phyloP scores from a whole-genome alignment of 2,113 vertebrate genomes.

The Sporophila hypoxantha region DNA sequence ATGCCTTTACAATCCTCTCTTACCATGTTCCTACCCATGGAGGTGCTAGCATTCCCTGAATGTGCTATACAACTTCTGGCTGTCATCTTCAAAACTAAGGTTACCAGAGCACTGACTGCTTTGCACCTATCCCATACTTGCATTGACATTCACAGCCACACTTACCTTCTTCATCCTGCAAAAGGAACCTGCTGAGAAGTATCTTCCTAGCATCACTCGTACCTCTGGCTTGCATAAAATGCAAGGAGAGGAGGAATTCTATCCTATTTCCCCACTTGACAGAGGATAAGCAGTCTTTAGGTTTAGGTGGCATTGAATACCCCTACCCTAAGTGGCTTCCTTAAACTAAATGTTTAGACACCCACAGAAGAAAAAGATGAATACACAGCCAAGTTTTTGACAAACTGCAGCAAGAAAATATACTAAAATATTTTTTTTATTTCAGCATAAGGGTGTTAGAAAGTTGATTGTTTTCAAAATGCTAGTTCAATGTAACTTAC shows the following conservation, averaged over 20 bases:
- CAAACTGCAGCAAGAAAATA: neutral
- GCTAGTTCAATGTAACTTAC: constrained; percentile 54
- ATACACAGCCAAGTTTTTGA: neutral
- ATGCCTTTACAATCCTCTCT: neutral
- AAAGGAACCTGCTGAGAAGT: neutral
- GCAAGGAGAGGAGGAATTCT: neutral
- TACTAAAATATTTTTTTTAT: neutral
- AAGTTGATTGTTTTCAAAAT: neutral
- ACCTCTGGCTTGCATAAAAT: neutral
- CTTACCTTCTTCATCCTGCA: neutral
- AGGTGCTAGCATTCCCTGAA: neutral
- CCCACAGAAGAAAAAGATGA: neutral
- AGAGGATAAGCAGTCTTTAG: neutral
- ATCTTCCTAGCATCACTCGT: neutral
- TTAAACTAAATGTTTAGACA: neutral
- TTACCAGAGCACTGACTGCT: neutral
- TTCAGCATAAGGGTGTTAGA: neutral
- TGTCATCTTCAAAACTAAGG: neutral
- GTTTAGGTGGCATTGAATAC: neutral
- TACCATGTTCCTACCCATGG: neutral
- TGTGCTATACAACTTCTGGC: neutral
- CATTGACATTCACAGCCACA: neutral
- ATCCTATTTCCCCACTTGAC: neutral
- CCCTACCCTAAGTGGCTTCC: neutral
- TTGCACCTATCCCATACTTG: neutral